These are phyloP conservation scores for Bradypus variegatus DNA, from an alignment of 2,797 vertebrate genomes.

Conservation along the genomic window DNA sequence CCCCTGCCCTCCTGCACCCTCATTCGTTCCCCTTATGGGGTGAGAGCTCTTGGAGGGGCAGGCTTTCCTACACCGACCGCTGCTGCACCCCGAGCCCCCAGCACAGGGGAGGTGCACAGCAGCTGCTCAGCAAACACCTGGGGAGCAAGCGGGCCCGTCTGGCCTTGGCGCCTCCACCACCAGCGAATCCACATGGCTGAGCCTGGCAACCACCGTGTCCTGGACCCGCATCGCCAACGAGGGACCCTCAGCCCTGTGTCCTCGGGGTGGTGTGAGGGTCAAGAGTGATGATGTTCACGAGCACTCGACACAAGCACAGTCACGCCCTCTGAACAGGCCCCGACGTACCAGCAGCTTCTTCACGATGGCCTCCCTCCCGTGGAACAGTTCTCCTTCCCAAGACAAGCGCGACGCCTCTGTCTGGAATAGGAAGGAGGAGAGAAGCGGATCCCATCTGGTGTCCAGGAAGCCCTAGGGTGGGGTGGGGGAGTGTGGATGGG, in stretches of 20 bases:
- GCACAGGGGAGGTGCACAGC: neutral
- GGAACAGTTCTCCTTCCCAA: constrained; percentile 79
- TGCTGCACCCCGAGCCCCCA: too few species aligned
- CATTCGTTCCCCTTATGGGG: too few species aligned
- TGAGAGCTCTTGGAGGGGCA: too few species aligned
- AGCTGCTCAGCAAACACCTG: neutral
- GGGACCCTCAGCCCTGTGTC: neutral
- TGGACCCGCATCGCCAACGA: neutral
- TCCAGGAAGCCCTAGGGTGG: neutral
- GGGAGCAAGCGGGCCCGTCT: too few species aligned
- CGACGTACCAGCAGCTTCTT: constrained; percentile 73
- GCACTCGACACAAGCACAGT: neutral
- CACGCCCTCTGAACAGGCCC: neutral
- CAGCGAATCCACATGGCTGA: neutral
- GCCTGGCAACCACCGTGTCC: neutral
- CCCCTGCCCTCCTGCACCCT: too few species aligned
- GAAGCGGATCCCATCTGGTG: too few species aligned
- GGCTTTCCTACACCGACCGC: too few species aligned
- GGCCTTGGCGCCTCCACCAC: too few species aligned
- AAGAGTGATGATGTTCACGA: neutral
- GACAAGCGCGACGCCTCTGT: constrained; percentile 77
- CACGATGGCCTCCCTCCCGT: constrained; percentile 75
- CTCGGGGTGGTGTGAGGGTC: neutral
- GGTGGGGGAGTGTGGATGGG: neutral
- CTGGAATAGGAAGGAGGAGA: constrained; percentile 53